These are phyloP conservation scores for Hydraecia micacea DNA, from an alignment of 2,888 invertebrate species.

Conservation along the genomic window DNA sequence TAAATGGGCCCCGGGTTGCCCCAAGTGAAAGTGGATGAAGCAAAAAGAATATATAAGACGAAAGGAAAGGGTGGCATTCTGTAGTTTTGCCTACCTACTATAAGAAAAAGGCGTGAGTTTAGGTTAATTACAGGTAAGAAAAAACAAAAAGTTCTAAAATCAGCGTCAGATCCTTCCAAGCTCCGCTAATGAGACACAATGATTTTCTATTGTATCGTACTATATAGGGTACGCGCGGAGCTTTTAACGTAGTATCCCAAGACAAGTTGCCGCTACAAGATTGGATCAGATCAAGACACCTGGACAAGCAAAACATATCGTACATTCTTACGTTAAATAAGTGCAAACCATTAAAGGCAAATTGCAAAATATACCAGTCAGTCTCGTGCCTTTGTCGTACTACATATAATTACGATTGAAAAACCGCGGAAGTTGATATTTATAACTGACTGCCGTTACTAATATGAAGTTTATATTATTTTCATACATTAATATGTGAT, in stretches of 20 bases:
- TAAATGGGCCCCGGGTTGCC: neutral
- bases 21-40: no score
- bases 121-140: neutral
- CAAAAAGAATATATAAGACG: neutral
- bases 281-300: constrained; percentile 58
- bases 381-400: constrained; percentile 65
- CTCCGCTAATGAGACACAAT: no score
- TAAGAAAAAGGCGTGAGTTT: neutral
- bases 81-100: neutral
- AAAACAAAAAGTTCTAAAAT: neutral
- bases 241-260: constrained; percentile 24
- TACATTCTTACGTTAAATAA: constrained; percentile 64
- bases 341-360: constrained; percentile 66
- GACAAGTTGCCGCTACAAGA: constrained; percentile 33
- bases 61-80: neutral
- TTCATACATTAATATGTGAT: constrained; percentile 48
- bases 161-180: neutral
- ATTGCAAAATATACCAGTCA: constrained; percentile 62
- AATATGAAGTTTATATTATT: constrained; percentile 64
- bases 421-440: constrained; percentile 74
- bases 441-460: constrained; percentile 64
- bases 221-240: no score
- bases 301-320: constrained; percentile 59
- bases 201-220: no score
- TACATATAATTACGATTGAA: constrained; percentile 67